Base-by-base conservation (phyloP, 2,888 invertebrate genomes). In the Meiosimyza platycephala region DNA sequence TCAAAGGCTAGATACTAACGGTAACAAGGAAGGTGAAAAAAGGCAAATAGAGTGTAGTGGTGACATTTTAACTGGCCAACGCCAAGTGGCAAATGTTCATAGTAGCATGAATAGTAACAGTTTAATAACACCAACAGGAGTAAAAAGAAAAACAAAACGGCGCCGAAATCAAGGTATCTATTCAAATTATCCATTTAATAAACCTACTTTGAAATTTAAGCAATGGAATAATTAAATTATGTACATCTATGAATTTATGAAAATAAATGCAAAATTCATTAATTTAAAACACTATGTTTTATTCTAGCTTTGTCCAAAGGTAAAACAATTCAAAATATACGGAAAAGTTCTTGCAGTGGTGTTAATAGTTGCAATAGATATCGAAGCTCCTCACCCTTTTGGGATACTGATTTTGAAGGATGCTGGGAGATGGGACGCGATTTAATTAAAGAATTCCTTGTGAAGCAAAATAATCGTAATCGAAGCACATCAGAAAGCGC, bases 371-470 rank as follows among this genome's bases (percentile, higher is more conserved):
- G 13, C 11, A 55, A 54, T 22, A 73, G 74, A 65, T 75, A 77
- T 66, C 79, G 80, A 57, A 80, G 78, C 55, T 76, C 79, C 48
- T 81, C 82, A 28, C 82, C 83, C 68, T 72, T 59, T 64, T 85
- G 85, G 85, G 85, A 85, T 76, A 85, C 84, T 28, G 83, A 85
- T 78, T 85, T 85, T 70, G 83, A 83, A 75, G 85, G 84, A 47
- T 80, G 83, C 73, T 85, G 85, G 85, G 85, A 85, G 80, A 85
- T 85, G 85, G 84, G 84, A 54, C 80, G 80, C 67, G 84, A 85
- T 80, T 74, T 84, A 55, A 84, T 84, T n/a, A 81, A 82, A 71
- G 85, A 85, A 76, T 85, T 85, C 74, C 79, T 85, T 59, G 75
- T 80, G 11, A 81, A 80, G 69, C 82, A 84, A 74, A 79, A 80